Evolutionary conservation across 2,797 vertebrate species (phyloP).

Genomic region (Pelochelys cantorii): DNA sequence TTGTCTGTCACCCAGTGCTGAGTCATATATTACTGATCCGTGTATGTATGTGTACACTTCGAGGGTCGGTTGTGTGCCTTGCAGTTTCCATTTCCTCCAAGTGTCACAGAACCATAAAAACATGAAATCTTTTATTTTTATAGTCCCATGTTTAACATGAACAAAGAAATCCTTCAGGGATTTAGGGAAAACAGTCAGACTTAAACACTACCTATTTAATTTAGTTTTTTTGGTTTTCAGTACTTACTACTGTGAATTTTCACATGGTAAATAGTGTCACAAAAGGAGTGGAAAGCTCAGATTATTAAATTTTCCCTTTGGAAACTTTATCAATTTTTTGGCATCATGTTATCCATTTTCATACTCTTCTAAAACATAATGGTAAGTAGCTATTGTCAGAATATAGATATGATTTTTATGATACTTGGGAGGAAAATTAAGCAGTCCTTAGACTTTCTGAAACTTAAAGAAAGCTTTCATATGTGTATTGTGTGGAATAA

Average conservation of each 20-base stretch:
- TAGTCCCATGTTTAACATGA: neutral
- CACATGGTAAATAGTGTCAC: neutral
- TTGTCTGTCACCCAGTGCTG: neutral
- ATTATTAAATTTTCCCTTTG: neutral
- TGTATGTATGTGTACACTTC: neutral
- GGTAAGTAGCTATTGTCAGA: neutral
- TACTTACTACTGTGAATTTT: neutral
- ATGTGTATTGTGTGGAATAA: neutral
- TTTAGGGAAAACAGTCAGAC: neutral
- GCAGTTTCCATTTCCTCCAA: neutral
- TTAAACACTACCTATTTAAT: neutral
- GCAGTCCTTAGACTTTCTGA: neutral
- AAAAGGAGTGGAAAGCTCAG: neutral
- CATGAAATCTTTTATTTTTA: neutral
- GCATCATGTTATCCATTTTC: neutral
- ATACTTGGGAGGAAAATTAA: neutral
- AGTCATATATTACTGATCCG: neutral
- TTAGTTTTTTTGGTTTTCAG: neutral
- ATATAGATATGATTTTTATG: neutral
- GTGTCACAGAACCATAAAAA: neutral
- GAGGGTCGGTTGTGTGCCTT: neutral
- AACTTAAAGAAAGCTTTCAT: neutral
- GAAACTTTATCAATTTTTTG: neutral
- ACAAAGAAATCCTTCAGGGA: neutral
- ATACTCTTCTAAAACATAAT: neutral